phyloP scores from a whole-genome alignment of 2,888 invertebrate genomes.

The Perizoma affinitatum region DNA sequence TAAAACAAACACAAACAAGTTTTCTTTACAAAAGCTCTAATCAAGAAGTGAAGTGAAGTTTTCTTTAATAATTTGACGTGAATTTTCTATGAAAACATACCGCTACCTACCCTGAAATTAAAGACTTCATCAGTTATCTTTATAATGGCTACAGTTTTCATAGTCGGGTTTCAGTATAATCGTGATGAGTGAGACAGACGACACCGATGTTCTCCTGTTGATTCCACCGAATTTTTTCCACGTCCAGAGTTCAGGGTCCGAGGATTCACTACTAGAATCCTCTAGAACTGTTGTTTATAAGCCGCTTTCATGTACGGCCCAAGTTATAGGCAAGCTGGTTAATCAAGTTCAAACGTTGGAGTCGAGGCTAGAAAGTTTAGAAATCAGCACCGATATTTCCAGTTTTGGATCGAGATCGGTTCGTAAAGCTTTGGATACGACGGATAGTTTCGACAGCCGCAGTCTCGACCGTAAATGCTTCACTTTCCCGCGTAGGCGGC shows the following conservation, averaged over 20 bases:
- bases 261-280: constrained; percentile 73
- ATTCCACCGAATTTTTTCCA: constrained; percentile 91
- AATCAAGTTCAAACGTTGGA: constrained; percentile 86
- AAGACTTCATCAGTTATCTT: background rate
- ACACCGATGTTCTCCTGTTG: constrained; percentile 91
- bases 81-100: too few species aligned
- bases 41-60: too few species aligned
- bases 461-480: constrained; percentile 67
- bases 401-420: constrained; percentile 49
- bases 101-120: too few species aligned
- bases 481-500: constrained; percentile 73
- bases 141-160: constrained; percentile 63
- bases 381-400: constrained; percentile 63
- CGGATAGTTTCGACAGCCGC: constrained; percentile 62
- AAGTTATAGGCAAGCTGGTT: constrained; percentile 82
- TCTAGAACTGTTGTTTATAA: constrained; percentile 77
- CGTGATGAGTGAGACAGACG: constrained; percentile 86
- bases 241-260: constrained; percentile 84
- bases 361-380: constrained; percentile 76
- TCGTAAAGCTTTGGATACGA: constrained; percentile 58
- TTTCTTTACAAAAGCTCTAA: too few species aligned
- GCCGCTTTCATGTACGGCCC: constrained; percentile 75
- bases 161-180: constrained; percentile 33
- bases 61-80: too few species aligned
- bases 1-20: too few species aligned